A percentile compares a stretch with the other conserved stretches of the same genome.
phyloP scores from a whole-genome alignment of 2,113 vertebrate species.

The Casuarius casuarius region DNA sequence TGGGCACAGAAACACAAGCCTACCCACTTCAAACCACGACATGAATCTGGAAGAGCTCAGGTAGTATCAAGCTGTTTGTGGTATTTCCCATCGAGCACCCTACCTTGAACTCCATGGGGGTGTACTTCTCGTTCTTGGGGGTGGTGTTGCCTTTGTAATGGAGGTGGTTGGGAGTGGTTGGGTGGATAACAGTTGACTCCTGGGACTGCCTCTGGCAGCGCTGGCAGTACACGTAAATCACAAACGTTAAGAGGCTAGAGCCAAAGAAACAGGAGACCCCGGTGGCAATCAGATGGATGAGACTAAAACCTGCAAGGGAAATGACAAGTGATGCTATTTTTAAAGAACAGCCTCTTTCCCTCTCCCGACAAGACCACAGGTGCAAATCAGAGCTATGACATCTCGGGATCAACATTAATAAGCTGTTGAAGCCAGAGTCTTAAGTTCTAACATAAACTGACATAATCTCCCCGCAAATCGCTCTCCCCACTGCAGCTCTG shows the following conservation, averaged over 20 bases:
- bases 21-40: neutral
- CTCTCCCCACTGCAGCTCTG: slow-evolving; percentile 45
- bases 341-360: neutral
- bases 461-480: slow-evolving; percentile 36
- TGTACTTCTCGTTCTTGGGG: slow-evolving; percentile 99
- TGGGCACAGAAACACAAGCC: slow-evolving; percentile 5
- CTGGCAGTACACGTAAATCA: slow-evolving; percentile 93
- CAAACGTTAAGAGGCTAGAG: slow-evolving; percentile 93
- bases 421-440: slow-evolving; percentile 42
- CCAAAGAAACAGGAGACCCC: slow-evolving; percentile 96
- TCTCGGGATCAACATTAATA: slow-evolving; percentile 13
- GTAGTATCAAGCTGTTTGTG: neutral
- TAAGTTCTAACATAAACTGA: slow-evolving; percentile 36
- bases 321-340: slow-evolving; percentile 31
- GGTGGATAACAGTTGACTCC: slow-evolving; percentile 95
- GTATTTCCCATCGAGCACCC: slow-evolving; percentile 10
- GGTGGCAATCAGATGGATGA: slow-evolving; percentile 95
- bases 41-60: neutral
- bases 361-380: slow-evolving; percentile 38
- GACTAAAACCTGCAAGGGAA: slow-evolving; percentile 85
- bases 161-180: slow-evolving; percentile 96
- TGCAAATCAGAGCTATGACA: slow-evolving; percentile 44
- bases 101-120: slow-evolving; percentile 99
- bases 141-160: slow-evolving; percentile 97
- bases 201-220: slow-evolving; percentile 94